Base-by-base conservation (phyloP, 1,140 invertebrate species). In the Papilio machaon region DNA sequence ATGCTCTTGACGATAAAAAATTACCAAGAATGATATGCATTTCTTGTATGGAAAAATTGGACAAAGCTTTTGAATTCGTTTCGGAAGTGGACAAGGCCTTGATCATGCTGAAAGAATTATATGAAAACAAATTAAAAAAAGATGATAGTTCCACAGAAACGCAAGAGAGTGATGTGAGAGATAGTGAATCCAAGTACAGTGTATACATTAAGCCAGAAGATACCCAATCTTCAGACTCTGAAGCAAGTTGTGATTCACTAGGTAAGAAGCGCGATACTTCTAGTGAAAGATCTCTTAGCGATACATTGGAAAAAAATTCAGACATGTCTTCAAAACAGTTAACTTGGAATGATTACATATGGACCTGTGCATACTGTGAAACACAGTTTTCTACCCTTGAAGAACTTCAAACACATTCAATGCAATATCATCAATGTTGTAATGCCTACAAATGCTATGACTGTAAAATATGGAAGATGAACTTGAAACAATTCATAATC, bases 301-400 rank as follows among this genome's bases (percentile, higher is more conserved):
- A 80, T 80, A 82, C 64, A 49, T 82, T n/a, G 4, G 64, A 49
- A 3, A 23, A 35, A 13, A 73, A 74, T 54, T 43, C 80, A 43
- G 81, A 84, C 35, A 79, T 60, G 1, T 73, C 80, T 64, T 81
- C 83, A 52, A 80, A 83, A 80, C 74, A 84, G 78, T 54, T 84
- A 46, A 80, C 84, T 8, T 93, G 91, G 91, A 84, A 88, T 30
- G 89, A 91, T 30, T 93, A 90, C 70, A 85, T 76, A 4, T 93
- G 91, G 91, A 73, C 87, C 8, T 93, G 91, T 84, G 82, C 86
- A 0, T 88, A 87, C 43, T 93, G 91, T 81, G 88, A 89, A 11
- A 89, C 88, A 15, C 82, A 88, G 75, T 93, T 91, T 79, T 78
- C 86, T 8, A 87, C 85, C n/a, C 73, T 91, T 9, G 85, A 88